Evolutionary conservation across 2,113 vertebrate genomes (phyloP), one percentile per base, ranked within the genome.

Genomic region (Xenopus borealis): DNA sequence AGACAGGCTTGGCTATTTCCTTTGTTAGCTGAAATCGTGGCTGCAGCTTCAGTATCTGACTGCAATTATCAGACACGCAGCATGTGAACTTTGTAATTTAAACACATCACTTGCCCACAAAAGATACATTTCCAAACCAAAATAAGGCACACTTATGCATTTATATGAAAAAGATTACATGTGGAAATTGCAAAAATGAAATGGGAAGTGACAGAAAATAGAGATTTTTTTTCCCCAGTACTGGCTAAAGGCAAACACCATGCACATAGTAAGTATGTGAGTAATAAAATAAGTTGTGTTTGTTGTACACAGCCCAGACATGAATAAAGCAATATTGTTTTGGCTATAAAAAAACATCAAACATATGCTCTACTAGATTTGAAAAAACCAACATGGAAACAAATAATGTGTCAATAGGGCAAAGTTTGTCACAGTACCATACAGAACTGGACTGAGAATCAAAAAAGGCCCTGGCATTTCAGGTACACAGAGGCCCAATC

Each of bases 81-180:
- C 83, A 80, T 84, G 86, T 68, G 85, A 89, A 90, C 90, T 80
- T 88, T 75, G 83, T 84, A 81, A 83, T 89, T 89, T 85, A 83
- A 85, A 80, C 76, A 71, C 86, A 76, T 79, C 75, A 6, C 83
- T 85, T 82, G 81, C 55, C 81, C 50, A 87, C 85, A 91, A 92
- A 92, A 92, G 88, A 87, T 85, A 87, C 84, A 84, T 89, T 86
- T 84, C 82, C 83, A 61, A 72, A 79, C 83, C 72, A n/a, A 86
- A 89, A 88, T 81, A 81, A 77, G 71, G 78, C 79, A 75, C 10
- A 86, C 88, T 85, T 70, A 80, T 91, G 89, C 90, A 93, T 92
- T 91, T 91, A 91, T 91, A 90, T 91, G 82, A 85, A 88, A 27
- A 89, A 92, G 66, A 92, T 92, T 92, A 92, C 85, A 81, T 86